Evolutionary conservation across 2,113 vertebrate genomes (phyloP).

Genomic region (Mellivora capensis): DNA sequence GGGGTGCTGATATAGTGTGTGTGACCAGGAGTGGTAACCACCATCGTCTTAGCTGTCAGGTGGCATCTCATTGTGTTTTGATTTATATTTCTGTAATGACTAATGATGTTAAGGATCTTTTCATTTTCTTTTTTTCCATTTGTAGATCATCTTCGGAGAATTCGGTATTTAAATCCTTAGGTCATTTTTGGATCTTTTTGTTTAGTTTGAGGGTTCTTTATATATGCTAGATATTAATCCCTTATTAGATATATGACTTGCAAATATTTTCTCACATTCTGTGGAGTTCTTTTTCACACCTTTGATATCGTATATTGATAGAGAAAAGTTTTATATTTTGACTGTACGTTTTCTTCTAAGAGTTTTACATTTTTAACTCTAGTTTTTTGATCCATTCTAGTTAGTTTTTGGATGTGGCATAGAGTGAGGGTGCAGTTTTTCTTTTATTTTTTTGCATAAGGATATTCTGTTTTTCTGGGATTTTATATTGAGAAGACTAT

Average conservation of each 20-base stretch:
- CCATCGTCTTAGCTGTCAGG: not conserved
- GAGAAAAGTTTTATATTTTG: not conserved
- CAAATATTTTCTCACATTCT: not conserved
- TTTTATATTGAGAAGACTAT: not conserved
- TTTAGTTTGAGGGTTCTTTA: not conserved
- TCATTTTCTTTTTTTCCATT: not conserved
- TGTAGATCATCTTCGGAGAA: not conserved
- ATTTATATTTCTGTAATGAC: not conserved
- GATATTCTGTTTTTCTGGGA: not conserved
- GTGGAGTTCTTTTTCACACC: not conserved
- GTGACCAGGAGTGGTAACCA: too few species aligned
- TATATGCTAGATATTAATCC: not conserved
- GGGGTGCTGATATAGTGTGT: not conserved
- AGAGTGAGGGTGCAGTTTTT: not conserved
- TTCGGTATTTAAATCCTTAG: not conserved
- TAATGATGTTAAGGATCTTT: not conserved
- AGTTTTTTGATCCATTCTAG: not conserved
- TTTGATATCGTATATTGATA: not conserved
- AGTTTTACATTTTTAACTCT: not conserved
- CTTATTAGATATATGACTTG: not conserved
- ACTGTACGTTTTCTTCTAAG: not conserved
- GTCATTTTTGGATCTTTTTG: not conserved
- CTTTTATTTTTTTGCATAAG: not conserved
- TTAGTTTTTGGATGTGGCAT: not conserved
- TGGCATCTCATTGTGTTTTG: not conserved